Evolutionary conservation across 2,797 vertebrate species (phyloP).

Genomic region (Pogoniulus pusillus): DNA sequence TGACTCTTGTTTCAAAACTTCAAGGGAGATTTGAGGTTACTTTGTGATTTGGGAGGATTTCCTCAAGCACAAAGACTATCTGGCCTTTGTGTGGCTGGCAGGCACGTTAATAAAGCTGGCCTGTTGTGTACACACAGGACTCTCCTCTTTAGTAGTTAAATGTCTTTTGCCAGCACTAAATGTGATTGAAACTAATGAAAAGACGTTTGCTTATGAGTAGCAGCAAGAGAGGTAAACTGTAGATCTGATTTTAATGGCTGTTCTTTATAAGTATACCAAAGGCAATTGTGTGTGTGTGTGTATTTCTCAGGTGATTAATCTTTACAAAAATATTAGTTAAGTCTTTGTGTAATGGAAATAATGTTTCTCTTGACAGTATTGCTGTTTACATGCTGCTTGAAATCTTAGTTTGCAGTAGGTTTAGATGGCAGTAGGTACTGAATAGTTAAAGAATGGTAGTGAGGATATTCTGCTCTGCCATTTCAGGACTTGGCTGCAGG

Average conservation of each 20-base stretch:
- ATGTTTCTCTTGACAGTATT: neutral
- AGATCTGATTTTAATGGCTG: neutral
- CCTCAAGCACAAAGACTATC: neutral
- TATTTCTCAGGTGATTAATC: neutral
- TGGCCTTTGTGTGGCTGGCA: neutral
- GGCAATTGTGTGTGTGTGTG: neutral
- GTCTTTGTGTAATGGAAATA: neutral
- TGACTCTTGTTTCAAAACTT: neutral
- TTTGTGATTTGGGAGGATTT: neutral
- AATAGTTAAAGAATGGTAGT: neutral
- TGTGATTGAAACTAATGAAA: neutral
- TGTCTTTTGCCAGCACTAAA: neutral
- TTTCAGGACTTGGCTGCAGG: neutral
- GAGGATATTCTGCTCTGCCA: neutral
- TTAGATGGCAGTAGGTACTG: neutral
- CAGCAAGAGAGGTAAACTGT: neutral
- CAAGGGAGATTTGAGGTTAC: neutral
- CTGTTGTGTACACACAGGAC: neutral
- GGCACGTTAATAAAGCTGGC: neutral
- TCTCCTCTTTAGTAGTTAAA: neutral
- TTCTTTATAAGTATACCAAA: neutral
- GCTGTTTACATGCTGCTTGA: neutral
- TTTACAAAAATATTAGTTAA: neutral
- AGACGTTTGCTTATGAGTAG: neutral
- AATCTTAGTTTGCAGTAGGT: neutral